Evolutionary conservation across 2,888 invertebrate species (phyloP), one percentile per base, ranked within the genome.

Genomic region (Nomada goodeniana): DNA sequence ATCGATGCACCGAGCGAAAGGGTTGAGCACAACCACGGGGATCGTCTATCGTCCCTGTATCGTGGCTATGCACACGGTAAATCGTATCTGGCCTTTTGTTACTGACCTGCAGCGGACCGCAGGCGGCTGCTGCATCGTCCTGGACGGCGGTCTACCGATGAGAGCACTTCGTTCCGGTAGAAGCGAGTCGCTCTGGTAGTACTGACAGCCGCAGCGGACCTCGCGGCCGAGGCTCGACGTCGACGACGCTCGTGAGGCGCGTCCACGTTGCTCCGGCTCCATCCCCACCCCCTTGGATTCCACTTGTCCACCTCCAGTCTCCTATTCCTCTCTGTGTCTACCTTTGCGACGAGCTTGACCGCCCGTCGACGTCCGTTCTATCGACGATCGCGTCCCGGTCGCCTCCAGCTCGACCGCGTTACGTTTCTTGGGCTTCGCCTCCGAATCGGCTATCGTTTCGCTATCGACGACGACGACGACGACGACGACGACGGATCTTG

Each of bases 121-220:
- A 86, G 91, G 87, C 82, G 92, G 91, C 80, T 91, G 92, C 72
- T 91, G 89, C 88, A 95, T 94, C 92, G 95, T 95, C 89, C 96
- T 95, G 69, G 96, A 96, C n/a, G 95, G 94, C 80, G 96, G 96
- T 84, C 96, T 95, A 93, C 95, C 96, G 89, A 96, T 94, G 84
- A 96, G 96, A 93, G 96, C 96, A 76, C 95, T 94, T 92, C 96
- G 95, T 93, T 97, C 97, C 82, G 97, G 97, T 90, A 97, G 94
- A 89, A 97, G 94, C 81, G 96, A 96, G 94, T 97, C 97, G 93
- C 96, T 96, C 95, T 97, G 96, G 94, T 96, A 98, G 94, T 96
- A 98, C 94, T 98, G 97, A 94, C 98, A 97, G 88, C 95, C 97
- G 94, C 98, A 97, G 89, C 98, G 96, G 83, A 98, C 97, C 93